Conservation (phyloP, 2,113 vertebrate species). For the Canis aureus region DNA sequence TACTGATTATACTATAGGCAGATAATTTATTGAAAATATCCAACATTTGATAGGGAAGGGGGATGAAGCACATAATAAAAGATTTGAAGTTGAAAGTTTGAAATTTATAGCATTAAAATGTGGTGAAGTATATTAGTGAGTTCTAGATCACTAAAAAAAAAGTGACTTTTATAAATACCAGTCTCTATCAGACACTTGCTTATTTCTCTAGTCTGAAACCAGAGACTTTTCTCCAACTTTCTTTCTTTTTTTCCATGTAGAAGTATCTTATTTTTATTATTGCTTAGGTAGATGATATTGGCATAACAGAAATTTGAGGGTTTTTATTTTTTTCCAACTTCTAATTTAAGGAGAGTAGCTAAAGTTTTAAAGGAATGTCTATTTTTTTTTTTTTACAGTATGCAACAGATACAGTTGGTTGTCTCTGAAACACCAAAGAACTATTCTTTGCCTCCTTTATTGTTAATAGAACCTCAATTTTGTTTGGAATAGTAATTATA, state of each 20-base stretch:
- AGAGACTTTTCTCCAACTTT: constrained; percentile 3
- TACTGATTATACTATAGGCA: not conserved
- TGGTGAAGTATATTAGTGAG: not conserved
- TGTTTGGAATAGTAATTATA: not conserved
- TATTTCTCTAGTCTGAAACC: constrained; percentile 10
- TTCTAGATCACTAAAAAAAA: not conserved
- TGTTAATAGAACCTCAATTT: not conserved
- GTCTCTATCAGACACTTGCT: not conserved
- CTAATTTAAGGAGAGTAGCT: constrained; percentile 34
- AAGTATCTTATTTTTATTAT: too few relatives aligned
- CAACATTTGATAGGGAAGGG: not conserved
- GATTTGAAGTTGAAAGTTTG: not conserved
- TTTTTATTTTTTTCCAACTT: not conserved
- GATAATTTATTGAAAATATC: not conserved
- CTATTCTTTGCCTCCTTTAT: not conserved
- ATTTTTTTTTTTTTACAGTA: not conserved
- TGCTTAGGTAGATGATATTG: too few relatives aligned
- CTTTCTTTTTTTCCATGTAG: not conserved
- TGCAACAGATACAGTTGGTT: not conserved
- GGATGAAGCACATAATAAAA: not conserved
- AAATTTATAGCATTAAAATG: not conserved
- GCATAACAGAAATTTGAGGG: too few relatives aligned
- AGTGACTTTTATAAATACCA: not conserved
- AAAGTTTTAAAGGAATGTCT: not conserved
- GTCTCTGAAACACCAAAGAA: not conserved